Percentiles rank a stretch among this genome's conserved stretches.
Evolutionary conservation across 2,113 vertebrate species (phyloP).

Genomic region (Trichechus manatus): DNA sequence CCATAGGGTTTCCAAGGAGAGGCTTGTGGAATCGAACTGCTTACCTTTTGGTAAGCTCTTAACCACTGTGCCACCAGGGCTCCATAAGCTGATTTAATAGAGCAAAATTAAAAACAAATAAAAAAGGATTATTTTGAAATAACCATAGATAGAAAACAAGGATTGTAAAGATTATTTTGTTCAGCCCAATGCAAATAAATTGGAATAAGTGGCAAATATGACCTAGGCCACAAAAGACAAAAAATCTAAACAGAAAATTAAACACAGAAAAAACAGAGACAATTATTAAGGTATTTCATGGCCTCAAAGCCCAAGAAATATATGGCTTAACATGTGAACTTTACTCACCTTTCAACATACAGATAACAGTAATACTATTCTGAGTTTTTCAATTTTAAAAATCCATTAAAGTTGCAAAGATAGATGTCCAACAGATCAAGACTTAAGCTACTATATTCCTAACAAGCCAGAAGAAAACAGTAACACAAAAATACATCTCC

Average conservation of each 20-base stretch:
- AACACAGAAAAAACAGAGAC: not conserved
- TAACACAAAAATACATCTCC: not conserved
- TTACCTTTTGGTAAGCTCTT: too few species aligned
- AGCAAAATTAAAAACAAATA: not conserved
- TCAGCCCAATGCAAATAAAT: not conserved
- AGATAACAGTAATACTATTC: constrained; percentile 24
- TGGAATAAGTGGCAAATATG: constrained; percentile 12
- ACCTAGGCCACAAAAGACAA: constrained; percentile 13
- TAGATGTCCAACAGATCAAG: not conserved
- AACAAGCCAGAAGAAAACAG: not conserved
- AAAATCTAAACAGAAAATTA: not conserved
- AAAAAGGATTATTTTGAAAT: constrained; percentile 34
- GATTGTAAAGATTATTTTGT: not conserved
- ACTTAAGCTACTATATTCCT: not conserved
- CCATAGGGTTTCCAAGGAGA: too few species aligned
- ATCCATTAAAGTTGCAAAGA: constrained; percentile 34
- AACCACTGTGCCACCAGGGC: too few species aligned
- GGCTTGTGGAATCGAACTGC: too few species aligned
- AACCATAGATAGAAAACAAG: not conserved
- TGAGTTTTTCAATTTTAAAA: not conserved
- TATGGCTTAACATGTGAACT: not conserved
- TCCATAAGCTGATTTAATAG: not conserved
- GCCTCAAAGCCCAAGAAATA: not conserved
- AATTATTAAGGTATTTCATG: not conserved
- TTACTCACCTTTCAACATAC: constrained; percentile 17